Evolutionary conservation across 2,888 invertebrate species (phyloP).

Genomic region (Drosophila borborema): DNA sequence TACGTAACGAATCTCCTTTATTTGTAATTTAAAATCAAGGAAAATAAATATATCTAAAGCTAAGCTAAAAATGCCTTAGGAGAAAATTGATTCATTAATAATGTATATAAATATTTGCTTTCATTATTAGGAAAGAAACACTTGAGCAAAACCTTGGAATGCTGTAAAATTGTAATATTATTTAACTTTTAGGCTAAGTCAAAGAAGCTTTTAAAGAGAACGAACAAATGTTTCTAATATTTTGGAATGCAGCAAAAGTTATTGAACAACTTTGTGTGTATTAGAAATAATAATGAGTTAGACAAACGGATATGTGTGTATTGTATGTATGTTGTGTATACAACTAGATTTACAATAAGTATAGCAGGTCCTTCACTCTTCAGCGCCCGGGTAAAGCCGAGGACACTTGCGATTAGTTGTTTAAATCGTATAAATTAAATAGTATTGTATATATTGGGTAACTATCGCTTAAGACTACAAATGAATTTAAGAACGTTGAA

Average conservation of each 20-base stretch:
- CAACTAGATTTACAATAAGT: conserved; percentile 34
- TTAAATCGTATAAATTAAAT: conserved; percentile 3
- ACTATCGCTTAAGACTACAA: conserved; percentile 58
- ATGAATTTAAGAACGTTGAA: conserved; percentile 39
- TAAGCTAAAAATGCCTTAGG: conserved; percentile 7
- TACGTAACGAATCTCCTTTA: neutral
- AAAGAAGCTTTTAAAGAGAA: conserved; percentile 33
- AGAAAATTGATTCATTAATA: neutral
- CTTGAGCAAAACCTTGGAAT: conserved; percentile 12
- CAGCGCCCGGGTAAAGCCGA: conserved; percentile 31
- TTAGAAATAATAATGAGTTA: conserved; percentile 21
- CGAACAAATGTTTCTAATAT: conserved; percentile 26
- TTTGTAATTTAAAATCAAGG: neutral
- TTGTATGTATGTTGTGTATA: conserved; percentile 31
- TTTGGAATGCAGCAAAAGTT: conserved; percentile 23
- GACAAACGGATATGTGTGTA: conserved; percentile 27
- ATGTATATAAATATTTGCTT: neutral
- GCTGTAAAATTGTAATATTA: conserved; percentile 7
- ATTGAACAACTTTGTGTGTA: conserved; percentile 15
- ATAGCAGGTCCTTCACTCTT: conserved; percentile 19
- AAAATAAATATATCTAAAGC: neutral
- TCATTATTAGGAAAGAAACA: neutral
- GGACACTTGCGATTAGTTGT: conserved; percentile 13
- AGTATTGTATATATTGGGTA: conserved; percentile 28
- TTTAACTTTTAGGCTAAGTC: conserved; percentile 29